Evolutionary conservation across 2,113 vertebrate species (phyloP), one percentile per base, ranked within the genome.

Genomic region (Motacilla alba): DNA sequence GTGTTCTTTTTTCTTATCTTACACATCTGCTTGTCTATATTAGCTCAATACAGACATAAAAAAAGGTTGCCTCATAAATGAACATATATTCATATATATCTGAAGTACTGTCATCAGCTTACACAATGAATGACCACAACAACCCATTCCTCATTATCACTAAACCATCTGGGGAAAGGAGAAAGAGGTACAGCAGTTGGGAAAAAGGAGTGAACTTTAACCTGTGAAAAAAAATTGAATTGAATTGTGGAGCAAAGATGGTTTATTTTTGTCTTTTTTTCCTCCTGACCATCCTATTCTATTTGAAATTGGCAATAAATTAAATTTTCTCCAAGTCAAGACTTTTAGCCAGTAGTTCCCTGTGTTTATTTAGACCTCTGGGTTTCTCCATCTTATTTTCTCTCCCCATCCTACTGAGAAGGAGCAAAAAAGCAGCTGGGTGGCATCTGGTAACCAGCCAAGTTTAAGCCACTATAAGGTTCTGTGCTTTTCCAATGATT

Each of bases 241-340:
- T 2, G 13, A 4, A 23, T 23, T 30, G 11, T 0, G 1, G 12
- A 7, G 4, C 9, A 55, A 43, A 55, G 13, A 15, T 59, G 7
- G 9, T 56, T 49, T 23, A 20, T 2, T 10, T 69, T 74, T 76
- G 11, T 20, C 12, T 28, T 52, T 7, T 26, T 43, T 63, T 28
- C 41, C 20, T n/a, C 7, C 22, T 87, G 23, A 62, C 10, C 9
- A 46, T 16, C 11, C 4, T 58, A 15, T n/a, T 87, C 6, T 35
- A 15, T 50, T 68, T 67, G 24, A 39, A 63, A 67, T 53, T 35
- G 9, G 1, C 11, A 83, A 53, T 23, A 56, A 67, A 63, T 49
- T 72, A 17, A 43, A 33, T 72, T 81, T 83, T 53, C 6, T 18
- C 9, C 11, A 44, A 75, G 30, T 43, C 23, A 75, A 47, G 13